A percentile compares a stretch with the other conserved stretches of the same genome.
These are phyloP conservation scores for Cheiracanthium punctorium DNA, from an alignment of 2,888 invertebrate species.

Conservation along the genomic window DNA sequence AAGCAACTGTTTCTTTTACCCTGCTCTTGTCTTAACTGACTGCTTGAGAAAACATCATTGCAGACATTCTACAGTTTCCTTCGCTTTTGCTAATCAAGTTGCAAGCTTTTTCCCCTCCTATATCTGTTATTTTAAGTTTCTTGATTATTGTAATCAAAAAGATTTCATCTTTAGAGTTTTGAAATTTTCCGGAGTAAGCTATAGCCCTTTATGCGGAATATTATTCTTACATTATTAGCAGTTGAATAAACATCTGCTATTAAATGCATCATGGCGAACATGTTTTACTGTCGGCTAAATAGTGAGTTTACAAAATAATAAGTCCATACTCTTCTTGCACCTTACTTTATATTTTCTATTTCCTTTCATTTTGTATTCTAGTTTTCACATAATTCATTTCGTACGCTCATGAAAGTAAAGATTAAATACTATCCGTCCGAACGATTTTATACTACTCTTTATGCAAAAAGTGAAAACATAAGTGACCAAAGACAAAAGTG, in stretches of 20 bases:
- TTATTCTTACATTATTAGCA: not conserved
- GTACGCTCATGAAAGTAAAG: too few species aligned
- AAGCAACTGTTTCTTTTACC: constrained; percentile 34
- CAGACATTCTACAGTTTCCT: constrained; percentile 38
- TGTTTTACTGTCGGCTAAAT: too few species aligned
- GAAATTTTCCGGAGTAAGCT: not conserved
- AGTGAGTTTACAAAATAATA: too few species aligned
- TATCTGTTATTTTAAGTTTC: constrained; percentile 70
- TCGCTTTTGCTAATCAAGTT: constrained; percentile 66
- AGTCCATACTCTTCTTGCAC: too few species aligned
- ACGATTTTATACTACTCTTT: too few species aligned
- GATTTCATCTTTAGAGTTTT: constrained; percentile 8
- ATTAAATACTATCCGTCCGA: too few species aligned
- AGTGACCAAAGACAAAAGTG: too few species aligned
- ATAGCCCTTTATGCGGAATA: not conserved
- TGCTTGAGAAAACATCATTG: constrained; percentile 69
- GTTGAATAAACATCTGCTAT: not conserved
- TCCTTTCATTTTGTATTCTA: not conserved
- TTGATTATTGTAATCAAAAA: constrained; percentile 66
- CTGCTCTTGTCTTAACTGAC: constrained; percentile 55
- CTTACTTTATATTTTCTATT: not conserved
- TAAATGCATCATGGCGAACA: too few species aligned
- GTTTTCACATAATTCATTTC: too few species aligned
- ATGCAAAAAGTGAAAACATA: too few species aligned
- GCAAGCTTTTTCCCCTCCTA: constrained; percentile 39